phyloP scores from a whole-genome alignment of 2,797 vertebrate species.

The Heliangelus exortis region DNA sequence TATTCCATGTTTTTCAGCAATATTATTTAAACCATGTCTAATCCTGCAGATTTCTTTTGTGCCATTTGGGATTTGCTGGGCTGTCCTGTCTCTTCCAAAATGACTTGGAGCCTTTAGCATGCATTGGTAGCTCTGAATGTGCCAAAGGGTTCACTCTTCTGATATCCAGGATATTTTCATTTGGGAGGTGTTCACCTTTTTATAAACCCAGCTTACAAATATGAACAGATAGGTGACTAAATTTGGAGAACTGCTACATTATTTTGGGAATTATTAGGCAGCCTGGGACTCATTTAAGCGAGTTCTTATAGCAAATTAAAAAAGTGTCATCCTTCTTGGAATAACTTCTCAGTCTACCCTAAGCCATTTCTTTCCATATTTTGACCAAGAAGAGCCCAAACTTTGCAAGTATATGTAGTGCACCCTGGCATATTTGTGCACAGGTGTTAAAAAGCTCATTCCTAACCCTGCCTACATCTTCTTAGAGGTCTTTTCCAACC shows the following conservation, averaged over 20 bases:
- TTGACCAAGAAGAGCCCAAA: not conserved
- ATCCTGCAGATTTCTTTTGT: slow-evolving; percentile 5
- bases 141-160: not conserved
- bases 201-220: not conserved
- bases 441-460: not conserved
- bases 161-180: not conserved
- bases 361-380: not conserved
- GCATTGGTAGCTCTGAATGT: not conserved
- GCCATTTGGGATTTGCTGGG: not conserved
- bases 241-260: not conserved
- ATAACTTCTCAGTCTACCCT: not conserved
- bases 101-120: not conserved
- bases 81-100: not conserved
- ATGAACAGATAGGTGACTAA: not conserved
- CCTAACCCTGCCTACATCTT: not conserved
- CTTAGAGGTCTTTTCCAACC: no score
- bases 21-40: not conserved
- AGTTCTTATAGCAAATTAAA: not conserved
- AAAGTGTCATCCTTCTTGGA: not conserved
- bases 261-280: not conserved
- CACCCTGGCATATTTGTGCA: not conserved
- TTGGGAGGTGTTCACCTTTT: not conserved
- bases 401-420: not conserved
- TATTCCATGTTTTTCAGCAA: not conserved
- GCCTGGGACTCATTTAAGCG: not conserved